These are phyloP conservation scores for Bos javanicus DNA, from an alignment of 2,113 vertebrate species.

Conservation along the genomic window DNA sequence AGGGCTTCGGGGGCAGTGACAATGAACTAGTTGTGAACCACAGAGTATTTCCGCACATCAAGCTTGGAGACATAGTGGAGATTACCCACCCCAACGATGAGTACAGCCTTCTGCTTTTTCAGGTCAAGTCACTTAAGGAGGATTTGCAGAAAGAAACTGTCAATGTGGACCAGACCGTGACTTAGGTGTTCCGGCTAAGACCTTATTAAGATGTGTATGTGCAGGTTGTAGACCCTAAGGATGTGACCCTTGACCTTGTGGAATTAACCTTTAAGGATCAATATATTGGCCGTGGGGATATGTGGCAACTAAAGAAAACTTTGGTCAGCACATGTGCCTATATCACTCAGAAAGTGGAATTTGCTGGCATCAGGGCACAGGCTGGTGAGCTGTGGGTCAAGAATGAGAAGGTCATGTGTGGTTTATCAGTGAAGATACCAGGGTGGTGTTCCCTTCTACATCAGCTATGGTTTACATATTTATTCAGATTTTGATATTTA, in stretches of 20 bases:
- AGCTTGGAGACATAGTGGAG: slow-evolving; percentile 94
- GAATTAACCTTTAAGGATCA: slow-evolving; percentile 99
- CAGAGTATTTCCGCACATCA: slow-evolving; percentile 95
- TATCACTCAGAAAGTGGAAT: slow-evolving; percentile 97
- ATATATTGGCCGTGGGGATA: slow-evolving; percentile 98
- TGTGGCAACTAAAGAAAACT: slow-evolving; percentile 99
- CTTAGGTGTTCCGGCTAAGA: slow-evolving; percentile 94
- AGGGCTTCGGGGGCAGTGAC: slow-evolving; percentile 96
- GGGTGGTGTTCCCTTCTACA: slow-evolving; percentile 98
- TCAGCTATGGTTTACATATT: slow-evolving; percentile 99
- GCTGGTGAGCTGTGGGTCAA: slow-evolving; percentile 98
- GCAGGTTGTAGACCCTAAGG: slow-evolving; percentile 95
- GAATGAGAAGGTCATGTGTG: slow-evolving; percentile 98
- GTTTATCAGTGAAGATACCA: slow-evolving; percentile 96
- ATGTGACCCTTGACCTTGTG: slow-evolving; percentile 94
- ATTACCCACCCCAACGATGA: slow-evolving; percentile 92
- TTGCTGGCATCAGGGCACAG: slow-evolving; percentile 98
- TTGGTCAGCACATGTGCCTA: slow-evolving; percentile 97
- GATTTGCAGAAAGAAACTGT: slow-evolving; percentile 98
- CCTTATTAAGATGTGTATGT: slow-evolving; percentile 97
- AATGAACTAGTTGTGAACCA: slow-evolving; percentile 96
- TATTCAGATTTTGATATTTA: slow-evolving; percentile 99
- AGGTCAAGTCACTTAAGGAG: slow-evolving; percentile 97
- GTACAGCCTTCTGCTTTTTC: slow-evolving; percentile 94
- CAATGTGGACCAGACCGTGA: slow-evolving; percentile 97